Conservation (phyloP, 2,113 vertebrate species). For the Amphiprion ocellaris region DNA sequence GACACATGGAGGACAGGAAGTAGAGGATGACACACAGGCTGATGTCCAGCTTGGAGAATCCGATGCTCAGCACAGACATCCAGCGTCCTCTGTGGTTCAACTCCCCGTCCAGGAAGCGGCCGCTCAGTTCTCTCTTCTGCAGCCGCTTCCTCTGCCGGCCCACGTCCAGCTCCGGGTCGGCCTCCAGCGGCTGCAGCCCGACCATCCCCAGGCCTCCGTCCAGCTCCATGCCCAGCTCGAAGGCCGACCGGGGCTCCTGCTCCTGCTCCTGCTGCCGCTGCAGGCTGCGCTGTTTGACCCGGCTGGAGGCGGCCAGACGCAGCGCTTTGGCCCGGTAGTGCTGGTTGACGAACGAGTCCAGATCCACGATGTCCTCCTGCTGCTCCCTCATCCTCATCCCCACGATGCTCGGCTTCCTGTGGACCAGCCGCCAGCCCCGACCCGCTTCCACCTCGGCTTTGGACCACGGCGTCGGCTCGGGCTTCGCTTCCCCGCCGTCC, state of each 20-base stretch:
- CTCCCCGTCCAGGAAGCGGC: conserved; percentile 55
- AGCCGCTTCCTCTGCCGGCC: conserved; percentile 49
- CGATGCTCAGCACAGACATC: conserved; percentile 87
- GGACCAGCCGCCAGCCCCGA: not conserved
- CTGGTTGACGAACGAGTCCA: conserved; percentile 88
- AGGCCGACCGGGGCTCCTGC: conserved; percentile 49
- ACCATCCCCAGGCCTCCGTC: conserved; percentile 62
- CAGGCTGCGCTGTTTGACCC: conserved; percentile 65
- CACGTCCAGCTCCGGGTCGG: conserved; percentile 30
- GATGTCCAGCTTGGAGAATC: conserved; percentile 91
- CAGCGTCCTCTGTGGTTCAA: conserved; percentile 72
- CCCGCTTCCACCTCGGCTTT: conserved; percentile 33
- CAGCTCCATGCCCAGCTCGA: conserved; percentile 58
- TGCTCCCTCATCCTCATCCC: conserved; percentile 57
- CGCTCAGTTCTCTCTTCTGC: conserved; percentile 72
- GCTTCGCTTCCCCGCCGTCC: conserved; percentile 43
- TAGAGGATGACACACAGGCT: conserved; percentile 93
- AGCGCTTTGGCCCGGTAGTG: conserved; percentile 87
- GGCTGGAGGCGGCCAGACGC: conserved; percentile 57
- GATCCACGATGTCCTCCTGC: conserved; percentile 88
- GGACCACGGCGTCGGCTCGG: conserved; percentile 51
- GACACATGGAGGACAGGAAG: conserved; percentile 89
- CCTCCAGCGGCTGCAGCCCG: conserved; percentile 67
- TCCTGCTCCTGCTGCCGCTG: conserved; percentile 73
- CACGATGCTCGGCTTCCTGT: conserved; percentile 79